Evolutionary conservation across 64 coral and sea anemone genomes (phyloP).

Genomic region (Actinia equina): DNA sequence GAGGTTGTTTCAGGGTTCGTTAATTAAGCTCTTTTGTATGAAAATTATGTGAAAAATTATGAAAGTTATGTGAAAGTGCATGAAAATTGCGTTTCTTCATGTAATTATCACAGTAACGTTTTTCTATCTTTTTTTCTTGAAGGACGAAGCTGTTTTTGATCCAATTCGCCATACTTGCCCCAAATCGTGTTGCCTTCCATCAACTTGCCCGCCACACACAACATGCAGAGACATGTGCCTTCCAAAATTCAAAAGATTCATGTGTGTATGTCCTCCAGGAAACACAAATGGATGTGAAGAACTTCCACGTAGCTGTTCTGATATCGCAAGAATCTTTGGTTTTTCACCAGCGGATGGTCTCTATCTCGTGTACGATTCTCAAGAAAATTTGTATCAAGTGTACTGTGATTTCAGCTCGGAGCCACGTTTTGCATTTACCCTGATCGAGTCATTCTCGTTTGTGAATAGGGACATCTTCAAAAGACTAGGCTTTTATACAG

Average conservation of each 20-base stretch:
- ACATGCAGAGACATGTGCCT: not conserved
- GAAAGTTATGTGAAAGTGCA: no score
- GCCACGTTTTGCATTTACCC: not conserved
- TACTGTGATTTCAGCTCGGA: constrained; percentile 6
- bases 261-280: not conserved
- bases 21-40: no score
- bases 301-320: not conserved
- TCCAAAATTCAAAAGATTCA: not conserved
- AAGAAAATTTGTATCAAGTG: not conserved
- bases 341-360: not conserved
- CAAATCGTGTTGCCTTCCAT: not conserved
- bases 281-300: not conserved
- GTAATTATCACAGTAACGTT: no score
- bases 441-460: constrained; percentile 7
- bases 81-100: no score
- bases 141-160: not conserved
- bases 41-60: no score
- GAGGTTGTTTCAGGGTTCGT: no score
- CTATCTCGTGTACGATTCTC: not conserved
- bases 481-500: not conserved
- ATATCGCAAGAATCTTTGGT: not conserved
- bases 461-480: not conserved
- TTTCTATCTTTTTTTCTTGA: not conserved
- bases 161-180: not conserved
- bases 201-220: not conserved